Base-by-base conservation (phyloP, 2,888 invertebrate species). In the Ptychoptera contaminata region DNA sequence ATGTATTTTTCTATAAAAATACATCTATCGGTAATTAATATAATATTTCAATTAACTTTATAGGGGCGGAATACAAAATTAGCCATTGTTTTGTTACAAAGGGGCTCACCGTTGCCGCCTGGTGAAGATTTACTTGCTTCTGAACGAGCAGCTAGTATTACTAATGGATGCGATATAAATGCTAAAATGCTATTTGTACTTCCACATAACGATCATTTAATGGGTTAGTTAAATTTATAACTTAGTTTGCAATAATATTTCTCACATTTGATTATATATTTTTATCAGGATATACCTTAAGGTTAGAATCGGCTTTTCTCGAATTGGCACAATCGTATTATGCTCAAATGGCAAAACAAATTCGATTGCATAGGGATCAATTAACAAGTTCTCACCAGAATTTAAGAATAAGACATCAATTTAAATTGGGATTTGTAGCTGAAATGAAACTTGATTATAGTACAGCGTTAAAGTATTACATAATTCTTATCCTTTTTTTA, bases 241-340 rank as follows among this genome's bases (percentile, higher is more conserved):
- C 29, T 23, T 40, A 35, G 9, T 37, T 23, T 23, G 43, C 30
- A 44, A 40, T 14, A 34, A 23, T 47, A 35, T 16, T 9, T 32
- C n/a, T n/a, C n/a, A n/a, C n/a, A n/a, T n/a, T 23, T 7, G 23
- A 23, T 5, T 23, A 23, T 5, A 23, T 3, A 23, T 38, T 37
- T 40, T n/a, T 32, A 15, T 16, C 32, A 57, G 59, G 74, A 8
- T 80, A 80, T 53, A 73, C 77, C 16, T 62, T 74, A 47, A 82
- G 93, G 52, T 67, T 97, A 50, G 96, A 97, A 63, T 87, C 81
- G 57, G 92, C 92, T 1, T 91, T 97, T 58, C 82, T 86, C 61
- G 96, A 98, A 61, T 74, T 94, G 55, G 83, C 92, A 0, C 90
- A 90, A 61, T 81, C 77, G 51, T 96, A 92, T 65, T 98, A 97